A percentile compares a stretch with the other conserved stretches of the same genome.
These are phyloP conservation scores for Latheticus oryzae DNA, from an alignment of 2,888 invertebrate genomes.

Conservation along the genomic window DNA sequence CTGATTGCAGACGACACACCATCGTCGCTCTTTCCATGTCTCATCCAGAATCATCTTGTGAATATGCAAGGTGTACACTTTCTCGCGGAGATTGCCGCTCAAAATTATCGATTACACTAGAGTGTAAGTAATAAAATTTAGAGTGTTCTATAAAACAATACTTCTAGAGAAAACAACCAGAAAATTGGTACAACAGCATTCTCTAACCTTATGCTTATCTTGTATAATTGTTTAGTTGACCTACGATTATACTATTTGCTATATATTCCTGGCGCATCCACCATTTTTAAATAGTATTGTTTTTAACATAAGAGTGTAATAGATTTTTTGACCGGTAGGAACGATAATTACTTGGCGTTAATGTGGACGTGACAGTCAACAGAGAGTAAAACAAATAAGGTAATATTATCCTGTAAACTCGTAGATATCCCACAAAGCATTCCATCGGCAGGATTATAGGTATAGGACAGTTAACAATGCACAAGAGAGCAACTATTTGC, in stretches of 20 bases:
- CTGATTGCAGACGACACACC: constrained; percentile 33
- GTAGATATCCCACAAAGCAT: constrained; percentile 6
- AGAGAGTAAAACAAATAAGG: background rate
- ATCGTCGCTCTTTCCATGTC: constrained; percentile 16
- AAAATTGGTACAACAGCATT: background rate
- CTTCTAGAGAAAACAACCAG: constrained; percentile 9
- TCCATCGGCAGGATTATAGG: constrained; percentile 11
- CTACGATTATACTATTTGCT: too few relatives aligned
- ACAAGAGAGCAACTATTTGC: constrained; percentile 19
- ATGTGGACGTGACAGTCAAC: constrained; percentile 9
- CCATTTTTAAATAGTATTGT: background rate
- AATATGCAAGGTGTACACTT: constrained; percentile 36
- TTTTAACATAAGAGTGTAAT: background rate
- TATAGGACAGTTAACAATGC: constrained; percentile 16
- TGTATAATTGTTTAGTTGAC: too few relatives aligned
- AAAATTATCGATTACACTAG: constrained; percentile 14
- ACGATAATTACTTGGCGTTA: constrained; percentile 6
- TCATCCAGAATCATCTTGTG: constrained; percentile 20
- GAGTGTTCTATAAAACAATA: constrained; percentile 5
- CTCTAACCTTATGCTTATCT: background rate
- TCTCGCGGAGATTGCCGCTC: constrained; percentile 34
- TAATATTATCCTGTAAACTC: constrained; percentile 1
- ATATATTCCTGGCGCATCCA: too few relatives aligned
- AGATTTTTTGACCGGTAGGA: constrained; percentile 2
- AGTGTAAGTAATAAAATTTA: constrained; percentile 19